These are phyloP conservation scores for Troides aeacus DNA, from an alignment of 2,888 invertebrate species.

Conservation along the genomic window DNA sequence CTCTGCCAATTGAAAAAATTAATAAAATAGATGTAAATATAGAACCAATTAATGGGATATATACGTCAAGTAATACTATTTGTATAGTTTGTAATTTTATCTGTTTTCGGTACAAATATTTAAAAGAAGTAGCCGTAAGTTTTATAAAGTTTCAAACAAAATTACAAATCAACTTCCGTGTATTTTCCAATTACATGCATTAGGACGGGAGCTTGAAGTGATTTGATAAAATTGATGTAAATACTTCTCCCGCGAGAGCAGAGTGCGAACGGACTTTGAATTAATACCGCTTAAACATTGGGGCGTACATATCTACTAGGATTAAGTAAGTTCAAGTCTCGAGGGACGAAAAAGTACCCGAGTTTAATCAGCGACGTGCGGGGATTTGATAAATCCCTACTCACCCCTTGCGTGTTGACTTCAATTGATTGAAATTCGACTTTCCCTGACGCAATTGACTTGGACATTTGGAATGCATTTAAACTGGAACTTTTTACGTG, in stretches of 20 bases:
- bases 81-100: too few species aligned
- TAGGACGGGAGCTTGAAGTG: too few species aligned
- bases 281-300: slow-evolving; percentile 67
- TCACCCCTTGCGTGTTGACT: slow-evolving; percentile 74
- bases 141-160: too few species aligned
- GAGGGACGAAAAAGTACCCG: slow-evolving; percentile 65
- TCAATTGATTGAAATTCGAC: slow-evolving; percentile 72
- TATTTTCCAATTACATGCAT: too few species aligned
- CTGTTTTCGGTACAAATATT: too few species aligned
- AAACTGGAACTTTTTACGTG: neutral
- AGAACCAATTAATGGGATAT: too few species aligned
- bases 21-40: too few species aligned
- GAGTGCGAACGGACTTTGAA: slow-evolving; percentile 72
- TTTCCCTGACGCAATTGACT: slow-evolving; percentile 45
- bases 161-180: too few species aligned
- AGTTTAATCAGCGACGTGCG: slow-evolving; percentile 65
- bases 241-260: slow-evolving; percentile 39
- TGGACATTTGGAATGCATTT: slow-evolving; percentile 19
- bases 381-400: slow-evolving; percentile 70
- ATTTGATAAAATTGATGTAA: slow-evolving; percentile 1
- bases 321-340: slow-evolving; percentile 60
- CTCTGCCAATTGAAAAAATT: too few species aligned
- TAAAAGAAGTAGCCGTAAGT: too few species aligned
- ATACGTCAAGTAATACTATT: too few species aligned
- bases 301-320: slow-evolving; percentile 60